Percentiles rank a stretch among this genome's conserved stretches.
phyloP scores from a whole-genome alignment of 1,140 invertebrate species.

The Musca vetustissima region DNA sequence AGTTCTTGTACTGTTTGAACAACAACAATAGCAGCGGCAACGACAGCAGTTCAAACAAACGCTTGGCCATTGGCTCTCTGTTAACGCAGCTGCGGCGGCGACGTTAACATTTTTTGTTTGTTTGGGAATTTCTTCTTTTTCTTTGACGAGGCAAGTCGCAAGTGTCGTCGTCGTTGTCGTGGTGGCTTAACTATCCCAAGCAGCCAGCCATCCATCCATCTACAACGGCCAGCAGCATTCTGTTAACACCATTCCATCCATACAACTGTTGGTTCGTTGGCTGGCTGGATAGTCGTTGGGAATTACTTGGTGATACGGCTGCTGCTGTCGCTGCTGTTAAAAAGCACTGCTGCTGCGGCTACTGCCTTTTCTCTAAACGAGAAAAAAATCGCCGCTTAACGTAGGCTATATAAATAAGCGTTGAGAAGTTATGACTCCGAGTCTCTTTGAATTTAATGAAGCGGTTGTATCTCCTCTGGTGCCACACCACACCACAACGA shows the following conservation, averaged over 20 bases:
- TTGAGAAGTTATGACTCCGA: slow-evolving; percentile 54
- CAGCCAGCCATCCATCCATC: no score
- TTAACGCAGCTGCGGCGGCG: not conserved
- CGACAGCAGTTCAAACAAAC: no score
- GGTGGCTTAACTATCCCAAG: no score
- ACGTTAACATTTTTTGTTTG: slow-evolving; percentile 4
- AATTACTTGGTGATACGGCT: not conserved
- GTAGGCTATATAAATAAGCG: slow-evolving; percentile 57
- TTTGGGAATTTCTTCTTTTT: slow-evolving; percentile 1
- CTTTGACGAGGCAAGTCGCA: not conserved
- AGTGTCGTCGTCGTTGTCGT: slow-evolving; percentile 15
- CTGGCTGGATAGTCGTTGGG: not conserved
- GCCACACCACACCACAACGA: slow-evolving; percentile 26
- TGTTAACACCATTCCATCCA: not conserved
- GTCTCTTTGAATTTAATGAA: slow-evolving; percentile 57
- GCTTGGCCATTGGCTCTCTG: not conserved
- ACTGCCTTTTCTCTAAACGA: slow-evolving; percentile 17
- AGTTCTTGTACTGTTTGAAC: not conserved
- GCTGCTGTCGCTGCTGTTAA: slow-evolving; percentile 1
- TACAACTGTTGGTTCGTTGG: not conserved
- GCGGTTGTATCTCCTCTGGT: slow-evolving; percentile 53
- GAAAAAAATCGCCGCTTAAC: slow-evolving; percentile 33
- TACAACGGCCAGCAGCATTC: no score
- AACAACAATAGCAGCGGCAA: no score
- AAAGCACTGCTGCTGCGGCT: not conserved